Evolutionary conservation across 64 coral and sea anemone genomes (phyloP), one percentile per base, ranked within the genome.

Genomic region (Montipora foliosa): DNA sequence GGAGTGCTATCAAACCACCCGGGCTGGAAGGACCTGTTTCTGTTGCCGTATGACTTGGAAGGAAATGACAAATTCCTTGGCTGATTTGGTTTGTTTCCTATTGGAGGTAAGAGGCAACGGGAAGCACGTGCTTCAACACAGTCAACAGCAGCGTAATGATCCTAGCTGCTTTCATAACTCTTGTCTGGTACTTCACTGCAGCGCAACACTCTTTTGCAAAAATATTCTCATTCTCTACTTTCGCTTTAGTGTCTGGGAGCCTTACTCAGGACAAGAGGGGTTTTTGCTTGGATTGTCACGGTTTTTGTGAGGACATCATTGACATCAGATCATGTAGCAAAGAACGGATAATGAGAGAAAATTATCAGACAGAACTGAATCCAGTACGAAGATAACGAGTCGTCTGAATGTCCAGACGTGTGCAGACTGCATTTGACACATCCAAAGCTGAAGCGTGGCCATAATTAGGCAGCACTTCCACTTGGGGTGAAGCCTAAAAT

Each of bases 81-180:
- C 75, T 90, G 88, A 90, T 90, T 90, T 90, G 74, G 88, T 47
- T n/a, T 66, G 48, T 80, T 58, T 59, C 25, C 88, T 90, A 90
- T 58, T 79, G 49, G 88, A 90, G 75, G 88, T 90, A 78, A 79
- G 51, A 79, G 74, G 75, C 29, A 90, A 66, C 24, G 87, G 19
- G 13, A 70, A n/a, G 4, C 5, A 67, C 8, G 59, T 69, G 59
- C 29, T 66, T 67, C 25, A 59, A 62, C 75, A 47, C 44, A 77
- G 2, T 77, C 75, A 77, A 77, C 75, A 77, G 75, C 75, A 77
- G 75, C 25, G 50, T 77, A 77, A 25, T 25, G 24, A 77, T 77
- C 44, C 75, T 50, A 15, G 76, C 76, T 37, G 45, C 76, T 79
- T 79, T 51, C 76, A 79, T 46, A 79, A 79, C 75, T 77, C 4